A percentile compares a stretch with the other conserved stretches of the same genome.
Conservation (phyloP, 2,113 vertebrate species). For the Myanophis thanlyinensis region DNA sequence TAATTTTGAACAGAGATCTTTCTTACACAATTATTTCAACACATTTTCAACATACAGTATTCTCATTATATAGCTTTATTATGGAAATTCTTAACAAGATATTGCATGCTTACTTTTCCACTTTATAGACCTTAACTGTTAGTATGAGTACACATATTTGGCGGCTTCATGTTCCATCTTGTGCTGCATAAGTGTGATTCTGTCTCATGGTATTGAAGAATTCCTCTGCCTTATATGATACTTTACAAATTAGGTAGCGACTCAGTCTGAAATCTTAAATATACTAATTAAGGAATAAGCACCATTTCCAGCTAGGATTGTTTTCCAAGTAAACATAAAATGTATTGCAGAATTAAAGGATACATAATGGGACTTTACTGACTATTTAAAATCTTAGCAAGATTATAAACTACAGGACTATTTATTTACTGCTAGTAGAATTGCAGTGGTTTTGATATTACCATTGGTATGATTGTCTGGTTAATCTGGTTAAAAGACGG, state of each 20-base stretch:
- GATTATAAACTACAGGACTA: background rate
- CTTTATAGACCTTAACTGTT: background rate
- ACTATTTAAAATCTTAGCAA: background rate
- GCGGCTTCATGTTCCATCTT: background rate
- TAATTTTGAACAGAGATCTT: background rate
- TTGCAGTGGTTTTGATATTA: background rate
- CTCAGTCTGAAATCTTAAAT: background rate
- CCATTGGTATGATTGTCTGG: background rate
- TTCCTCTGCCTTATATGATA: background rate
- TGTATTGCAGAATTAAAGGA: background rate
- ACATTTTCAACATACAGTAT: background rate
- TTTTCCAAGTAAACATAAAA: background rate
- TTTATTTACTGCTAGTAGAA: background rate
- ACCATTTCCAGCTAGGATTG: background rate
- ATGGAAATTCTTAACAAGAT: background rate
- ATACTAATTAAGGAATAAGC: background rate
- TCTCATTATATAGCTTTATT: background rate
- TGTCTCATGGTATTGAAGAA: background rate
- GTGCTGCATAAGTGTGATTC: background rate
- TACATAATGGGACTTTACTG: background rate
- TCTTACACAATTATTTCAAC: background rate
- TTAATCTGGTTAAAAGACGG: background rate
- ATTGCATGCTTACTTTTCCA: background rate
- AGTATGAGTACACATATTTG: background rate
- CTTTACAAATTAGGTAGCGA: background rate